Conservation (phyloP, 2,797 vertebrate genomes). For the Zenarchopterus dispar region DNA sequence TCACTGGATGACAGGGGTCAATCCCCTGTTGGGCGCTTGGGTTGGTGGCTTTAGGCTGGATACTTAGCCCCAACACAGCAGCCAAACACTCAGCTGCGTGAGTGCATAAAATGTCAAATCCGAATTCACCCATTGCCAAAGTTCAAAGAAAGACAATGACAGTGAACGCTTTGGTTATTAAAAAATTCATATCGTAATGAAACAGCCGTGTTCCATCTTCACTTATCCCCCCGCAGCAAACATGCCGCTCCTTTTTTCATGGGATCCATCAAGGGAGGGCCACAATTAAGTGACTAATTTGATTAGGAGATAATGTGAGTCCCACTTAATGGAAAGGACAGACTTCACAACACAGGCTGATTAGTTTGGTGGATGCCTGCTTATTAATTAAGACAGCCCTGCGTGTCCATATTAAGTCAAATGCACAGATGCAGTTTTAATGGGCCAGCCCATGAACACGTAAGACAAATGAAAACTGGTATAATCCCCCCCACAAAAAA, state of each 20-base stretch:
- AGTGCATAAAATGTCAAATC: constrained; percentile 68
- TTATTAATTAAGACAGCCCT: constrained; percentile 82
- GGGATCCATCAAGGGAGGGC: constrained; percentile 76
- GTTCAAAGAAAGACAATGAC: constrained; percentile 73
- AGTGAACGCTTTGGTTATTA: constrained; percentile 71
- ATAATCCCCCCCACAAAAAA: constrained; percentile 4
- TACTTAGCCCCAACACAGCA: constrained; percentile 55
- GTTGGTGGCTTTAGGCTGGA: constrained; percentile 52
- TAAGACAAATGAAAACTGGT: constrained; percentile 45
- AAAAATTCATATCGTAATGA: constrained; percentile 77
- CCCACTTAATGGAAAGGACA: constrained; percentile 83
- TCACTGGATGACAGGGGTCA: constrained; percentile 70
- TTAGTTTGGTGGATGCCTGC: constrained; percentile 80
- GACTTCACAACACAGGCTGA: constrained; percentile 81
- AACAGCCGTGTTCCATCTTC: constrained; percentile 69
- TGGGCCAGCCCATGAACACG: constrained; percentile 52
- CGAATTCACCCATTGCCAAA: constrained; percentile 63
- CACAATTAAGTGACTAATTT: constrained; percentile 85
- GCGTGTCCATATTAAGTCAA: constrained; percentile 65
- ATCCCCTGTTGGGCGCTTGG: constrained; percentile 65
- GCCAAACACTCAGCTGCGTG: constrained; percentile 47
- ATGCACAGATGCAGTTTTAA: constrained; percentile 67
- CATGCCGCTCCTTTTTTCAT: constrained; percentile 58
- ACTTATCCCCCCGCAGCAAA: constrained; percentile 61
- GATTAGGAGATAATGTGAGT: constrained; percentile 83